Base-by-base conservation (phyloP, 2,888 invertebrate species). In the Eutolmus rufibarbis region DNA sequence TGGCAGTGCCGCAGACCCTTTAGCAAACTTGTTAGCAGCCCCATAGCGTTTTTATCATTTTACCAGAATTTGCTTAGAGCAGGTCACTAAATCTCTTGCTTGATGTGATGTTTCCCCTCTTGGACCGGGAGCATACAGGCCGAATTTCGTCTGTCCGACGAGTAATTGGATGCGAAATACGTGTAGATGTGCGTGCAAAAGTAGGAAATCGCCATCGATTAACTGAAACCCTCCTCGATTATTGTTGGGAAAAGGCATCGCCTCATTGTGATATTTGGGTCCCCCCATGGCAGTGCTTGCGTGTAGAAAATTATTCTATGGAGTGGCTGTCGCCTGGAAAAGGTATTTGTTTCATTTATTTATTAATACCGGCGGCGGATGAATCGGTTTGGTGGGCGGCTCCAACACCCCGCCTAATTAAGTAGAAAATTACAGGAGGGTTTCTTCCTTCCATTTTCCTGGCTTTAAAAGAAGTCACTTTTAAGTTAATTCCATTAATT, bases 311-410 rank as follows among this genome's bases (percentile, higher is more conserved):
- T 76, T 34, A 37, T 76, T 76, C 9, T 28, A 66, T 40, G 37
- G 76, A 76, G 5, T 76, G 76, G 34, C 34, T 23, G 23, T 12
- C 66, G 28, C 76, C 76, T 74, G 31, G 34, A 74, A 74, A 74
- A 34, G 76, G 37, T 76, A 76, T 76, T 76, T 40, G 37, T 76
- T 76, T 76, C 76, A 76, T 76, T 76, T 76, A 76, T 76, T 76
- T 76, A 40, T 66, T 76, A 37, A 9, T 76, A 76, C 37, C n/a
- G 66, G 66, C 40, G 37, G n/a, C 76, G 34, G 76, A 76, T 34
- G 19, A 37, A 76, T 76, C 37, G 37, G 34, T 76, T 76, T 76
- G 14, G 34, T 14, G 57, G 57, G 12, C 57, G 57, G 23, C 9
- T 8, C 23, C 23, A 57, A 28, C 57, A 23, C 28, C 78, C 23